Conservation (phyloP, 2,797 vertebrate species). For the Galago senegalensis region DNA sequence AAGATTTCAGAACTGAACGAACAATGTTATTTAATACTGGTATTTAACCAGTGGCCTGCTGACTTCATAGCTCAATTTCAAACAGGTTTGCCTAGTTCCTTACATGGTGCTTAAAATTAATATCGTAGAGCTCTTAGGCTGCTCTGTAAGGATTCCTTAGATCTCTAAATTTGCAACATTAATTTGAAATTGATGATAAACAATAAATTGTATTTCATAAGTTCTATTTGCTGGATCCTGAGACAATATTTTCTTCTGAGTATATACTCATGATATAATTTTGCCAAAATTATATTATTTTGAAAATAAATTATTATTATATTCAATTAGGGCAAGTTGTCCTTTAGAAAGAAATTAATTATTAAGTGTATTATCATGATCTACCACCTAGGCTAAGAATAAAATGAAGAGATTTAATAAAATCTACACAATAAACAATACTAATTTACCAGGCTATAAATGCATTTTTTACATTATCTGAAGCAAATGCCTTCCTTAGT, state of each 20-base stretch:
- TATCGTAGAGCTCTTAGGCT: background rate
- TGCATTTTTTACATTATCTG: conserved; percentile 29
- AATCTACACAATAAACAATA: conserved; percentile 15
- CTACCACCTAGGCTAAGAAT: conserved; percentile 54
- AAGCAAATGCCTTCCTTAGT: conserved; percentile 41
- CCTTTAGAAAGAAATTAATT: conserved; percentile 49
- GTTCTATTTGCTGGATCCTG: background rate
- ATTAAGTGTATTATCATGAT: conserved; percentile 59
- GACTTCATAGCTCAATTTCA: background rate
- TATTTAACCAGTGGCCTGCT: background rate
- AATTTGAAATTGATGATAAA: conserved; percentile 57
- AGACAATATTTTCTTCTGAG: conserved; percentile 37
- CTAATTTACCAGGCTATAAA: conserved; percentile 4
- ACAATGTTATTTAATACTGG: background rate
- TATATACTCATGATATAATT: background rate
- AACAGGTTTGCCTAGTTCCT: background rate
- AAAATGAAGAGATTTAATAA: conserved; percentile 43
- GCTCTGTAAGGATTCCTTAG: background rate
- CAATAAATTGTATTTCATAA: conserved; percentile 8
- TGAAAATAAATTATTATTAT: conserved; percentile 54
- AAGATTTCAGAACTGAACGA: conserved; percentile 6
- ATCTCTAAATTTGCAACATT: background rate
- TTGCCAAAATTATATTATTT: background rate
- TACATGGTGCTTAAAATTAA: background rate
- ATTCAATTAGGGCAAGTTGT: conserved; percentile 54